Conservation (phyloP, 2,797 vertebrate genomes). For the Tachyglossus aculeatus region DNA sequence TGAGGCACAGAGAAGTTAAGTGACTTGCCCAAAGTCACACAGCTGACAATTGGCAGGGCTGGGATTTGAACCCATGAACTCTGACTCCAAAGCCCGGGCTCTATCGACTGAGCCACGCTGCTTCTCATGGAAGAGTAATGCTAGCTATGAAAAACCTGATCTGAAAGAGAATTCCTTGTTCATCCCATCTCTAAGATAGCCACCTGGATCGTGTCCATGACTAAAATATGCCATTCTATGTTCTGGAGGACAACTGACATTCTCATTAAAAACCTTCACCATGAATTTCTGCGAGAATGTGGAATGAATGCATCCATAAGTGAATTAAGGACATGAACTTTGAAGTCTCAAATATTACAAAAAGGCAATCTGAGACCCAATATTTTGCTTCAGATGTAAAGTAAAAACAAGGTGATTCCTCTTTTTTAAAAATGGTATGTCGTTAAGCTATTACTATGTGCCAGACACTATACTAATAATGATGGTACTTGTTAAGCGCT, state of each 20-base stretch:
- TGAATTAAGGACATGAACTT: background rate
- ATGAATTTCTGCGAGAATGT: background rate
- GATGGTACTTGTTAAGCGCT: too few relatives aligned
- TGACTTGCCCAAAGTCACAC: too few relatives aligned
- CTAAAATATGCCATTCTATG: conserved; percentile 18
- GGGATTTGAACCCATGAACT: too few relatives aligned
- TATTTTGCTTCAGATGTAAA: too few relatives aligned
- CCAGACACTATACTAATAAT: too few relatives aligned
- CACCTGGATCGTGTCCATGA: conserved; percentile 29
- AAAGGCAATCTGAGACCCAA: background rate
- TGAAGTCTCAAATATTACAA: background rate
- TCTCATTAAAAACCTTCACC: conserved; percentile 26
- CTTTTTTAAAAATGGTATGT: too few relatives aligned
- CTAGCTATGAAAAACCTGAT: conserved; percentile 9
- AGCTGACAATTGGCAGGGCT: too few relatives aligned
- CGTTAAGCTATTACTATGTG: too few relatives aligned
- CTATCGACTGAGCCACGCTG: too few relatives aligned
- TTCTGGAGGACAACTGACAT: conserved; percentile 17
- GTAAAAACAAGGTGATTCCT: too few relatives aligned
- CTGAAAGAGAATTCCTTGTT: conserved; percentile 35
- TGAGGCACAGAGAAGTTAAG: too few relatives aligned
- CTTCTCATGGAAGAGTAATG: conserved; percentile 25
- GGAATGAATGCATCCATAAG: background rate
- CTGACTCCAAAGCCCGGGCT: too few relatives aligned
- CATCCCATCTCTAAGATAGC: conserved; percentile 20